Percentiles rank a stretch among this genome's conserved stretches.
Evolutionary conservation across 2,113 vertebrate genomes (phyloP).

Genomic region (Zapus hudsonius): DNA sequence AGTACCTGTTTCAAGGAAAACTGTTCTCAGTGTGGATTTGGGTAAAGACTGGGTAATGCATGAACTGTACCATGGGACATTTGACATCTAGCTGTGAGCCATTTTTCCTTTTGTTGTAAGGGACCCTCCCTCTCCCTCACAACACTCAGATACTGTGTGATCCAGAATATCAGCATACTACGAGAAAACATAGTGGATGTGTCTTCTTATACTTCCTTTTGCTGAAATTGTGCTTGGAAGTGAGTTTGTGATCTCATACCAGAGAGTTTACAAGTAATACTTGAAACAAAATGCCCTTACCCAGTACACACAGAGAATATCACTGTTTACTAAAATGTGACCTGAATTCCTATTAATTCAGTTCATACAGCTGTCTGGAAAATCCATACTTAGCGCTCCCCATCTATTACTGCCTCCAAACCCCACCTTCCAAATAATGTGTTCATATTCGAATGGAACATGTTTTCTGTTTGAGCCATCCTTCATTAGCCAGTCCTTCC

Average conservation of each 20-base stretch:
- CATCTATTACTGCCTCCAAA: rapidly evolving
- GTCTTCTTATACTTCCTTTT: neutral
- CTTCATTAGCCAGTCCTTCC: neutral
- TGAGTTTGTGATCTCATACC: constrained; percentile 56
- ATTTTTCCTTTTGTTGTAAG: neutral
- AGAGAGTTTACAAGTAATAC: constrained; percentile 77
- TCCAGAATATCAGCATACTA: neutral
- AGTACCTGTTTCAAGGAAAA: neutral
- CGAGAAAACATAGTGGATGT: neutral
- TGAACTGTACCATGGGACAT: neutral
- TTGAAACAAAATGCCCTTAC: constrained; percentile 75
- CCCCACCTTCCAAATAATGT: neutral
- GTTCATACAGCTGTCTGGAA: constrained; percentile 39
- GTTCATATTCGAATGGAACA: neutral
- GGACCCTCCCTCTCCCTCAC: neutral
- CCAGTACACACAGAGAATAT: constrained; percentile 61
- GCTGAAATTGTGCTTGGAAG: neutral
- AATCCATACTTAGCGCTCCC: neutral
- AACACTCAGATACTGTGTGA: neutral
- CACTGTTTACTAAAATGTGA: constrained; percentile 35
- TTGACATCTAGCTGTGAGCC: neutral
- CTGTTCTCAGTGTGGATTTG: neutral
- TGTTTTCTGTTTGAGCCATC: neutral
- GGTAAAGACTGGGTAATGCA: neutral
- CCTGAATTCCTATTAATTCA: neutral